phyloP scores from a whole-genome alignment of 2,888 invertebrate genomes.

The Oscheius sp. region DNA sequence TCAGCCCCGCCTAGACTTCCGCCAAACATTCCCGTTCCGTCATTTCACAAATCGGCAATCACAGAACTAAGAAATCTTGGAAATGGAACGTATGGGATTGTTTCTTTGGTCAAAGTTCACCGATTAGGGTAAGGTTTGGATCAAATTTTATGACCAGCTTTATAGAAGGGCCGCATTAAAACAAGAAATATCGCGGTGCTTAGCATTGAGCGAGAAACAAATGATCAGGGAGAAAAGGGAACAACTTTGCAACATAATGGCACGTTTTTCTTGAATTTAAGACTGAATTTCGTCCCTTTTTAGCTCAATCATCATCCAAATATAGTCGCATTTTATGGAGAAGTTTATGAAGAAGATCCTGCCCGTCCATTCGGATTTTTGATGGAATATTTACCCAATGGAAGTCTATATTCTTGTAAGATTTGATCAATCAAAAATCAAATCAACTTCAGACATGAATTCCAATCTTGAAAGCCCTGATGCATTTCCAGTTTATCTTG shows the following conservation, averaged over 20 bases:
- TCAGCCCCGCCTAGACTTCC: not conserved
- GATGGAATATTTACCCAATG: constrained; percentile 9
- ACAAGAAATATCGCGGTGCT: not conserved
- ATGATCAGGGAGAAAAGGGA: not conserved
- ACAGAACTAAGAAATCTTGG: not conserved
- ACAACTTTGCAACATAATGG: not conserved
- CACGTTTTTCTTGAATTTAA: not conserved
- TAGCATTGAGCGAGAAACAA: not conserved
- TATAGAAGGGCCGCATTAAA: not conserved
- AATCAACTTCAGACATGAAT: not conserved
- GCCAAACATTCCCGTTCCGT: not conserved
- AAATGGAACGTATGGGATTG: not conserved
- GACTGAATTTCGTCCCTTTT: not conserved
- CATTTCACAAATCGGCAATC: not conserved
- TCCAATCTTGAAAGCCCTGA: not conserved
- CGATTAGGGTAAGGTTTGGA: not conserved
- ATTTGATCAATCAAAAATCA: not conserved
- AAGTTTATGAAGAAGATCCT: not conserved
- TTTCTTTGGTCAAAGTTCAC: not conserved
- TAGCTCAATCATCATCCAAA: constrained; percentile 22
- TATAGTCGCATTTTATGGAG: constrained; percentile 8
- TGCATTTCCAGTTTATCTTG: not conserved
- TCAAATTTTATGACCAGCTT: not conserved
- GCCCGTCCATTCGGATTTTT: not conserved
- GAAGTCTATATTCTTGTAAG: constrained; percentile 1